A percentile compares a stretch with the other conserved stretches of the same genome.
Evolutionary conservation across 2,888 invertebrate species (phyloP).

Genomic region (Mystacides longicornis): DNA sequence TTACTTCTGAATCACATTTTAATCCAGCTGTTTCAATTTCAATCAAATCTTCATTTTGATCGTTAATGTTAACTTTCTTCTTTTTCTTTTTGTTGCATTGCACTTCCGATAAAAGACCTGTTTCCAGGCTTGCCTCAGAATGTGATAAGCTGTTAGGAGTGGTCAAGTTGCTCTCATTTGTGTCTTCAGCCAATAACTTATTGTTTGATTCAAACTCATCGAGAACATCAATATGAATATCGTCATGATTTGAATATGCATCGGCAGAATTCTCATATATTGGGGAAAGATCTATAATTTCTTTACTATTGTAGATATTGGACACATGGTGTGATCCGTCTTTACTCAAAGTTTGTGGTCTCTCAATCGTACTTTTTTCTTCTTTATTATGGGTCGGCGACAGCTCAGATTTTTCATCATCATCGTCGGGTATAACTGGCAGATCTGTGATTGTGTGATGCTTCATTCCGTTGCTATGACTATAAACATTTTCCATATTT

Average conservation of each 20-base stretch:
- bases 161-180: slow-evolving; percentile 27
- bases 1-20: slow-evolving; percentile 39
- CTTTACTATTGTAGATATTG: slow-evolving; percentile 36
- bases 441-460: slow-evolving; percentile 46
- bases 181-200: slow-evolving; percentile 18
- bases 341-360: slow-evolving; percentile 34
- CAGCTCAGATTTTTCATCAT: slow-evolving; percentile 45
- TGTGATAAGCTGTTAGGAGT: slow-evolving; percentile 44
- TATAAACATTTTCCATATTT: slow-evolving; percentile 40
- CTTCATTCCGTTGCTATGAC: slow-evolving; percentile 44
- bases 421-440: slow-evolving; percentile 44
- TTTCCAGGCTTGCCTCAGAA: slow-evolving; percentile 46
- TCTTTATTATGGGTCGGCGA: slow-evolving; percentile 30
- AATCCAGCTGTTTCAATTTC: slow-evolving; percentile 29
- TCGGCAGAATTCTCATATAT: slow-evolving; percentile 49
- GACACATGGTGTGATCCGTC: slow-evolving; percentile 39
- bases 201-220: slow-evolving; percentile 30
- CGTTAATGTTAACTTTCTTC: slow-evolving; percentile 54
- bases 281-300: slow-evolving; percentile 45
- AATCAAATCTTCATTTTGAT: slow-evolving; percentile 35
- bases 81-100: slow-evolving; percentile 45
- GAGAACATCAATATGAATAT: slow-evolving; percentile 37
- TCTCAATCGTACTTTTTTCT: slow-evolving; percentile 20
- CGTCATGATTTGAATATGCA: slow-evolving; percentile 46
- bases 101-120: slow-evolving; percentile 42